Evolutionary conservation across 2,888 invertebrate species (phyloP), one percentile per base, ranked within the genome.

Genomic region (Formica aserva): DNA sequence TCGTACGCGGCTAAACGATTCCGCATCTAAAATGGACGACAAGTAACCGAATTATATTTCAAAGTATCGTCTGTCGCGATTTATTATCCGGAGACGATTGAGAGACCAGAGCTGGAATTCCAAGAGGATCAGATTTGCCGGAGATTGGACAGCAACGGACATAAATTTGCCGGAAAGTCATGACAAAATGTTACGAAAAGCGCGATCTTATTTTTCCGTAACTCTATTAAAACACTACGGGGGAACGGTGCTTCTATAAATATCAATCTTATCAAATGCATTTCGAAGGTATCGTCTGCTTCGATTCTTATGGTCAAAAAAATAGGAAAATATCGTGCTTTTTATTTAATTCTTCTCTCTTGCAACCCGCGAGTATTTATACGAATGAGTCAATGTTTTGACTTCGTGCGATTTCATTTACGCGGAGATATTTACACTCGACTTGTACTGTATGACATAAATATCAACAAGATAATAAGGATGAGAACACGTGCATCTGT

Each of bases 101-200:
- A 22, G 41, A 0, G 1, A 26, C 22, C 5, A 62, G 32, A 62
- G 48, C 48, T 45, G 71, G 35, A 71, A 11, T 18, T 45, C 15
- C 26, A 22, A 48, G 60, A 38, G 18, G 8, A 69, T 41, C 15
- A 41, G n/a, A 15, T 6, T 52, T 41, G 38, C 15, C 32, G 22
- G 26, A 15, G 32, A 78, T 71, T 62, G 71, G 15, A 29, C 9
- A 55, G 52, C 38, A 65, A 32, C 41, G 26, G 18, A 26, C 52
- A 55, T 55, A 81, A 83, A 83, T 80, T 80, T 71, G 60, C 18
- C 72, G 55, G 41, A 75, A 55, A 65, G 55, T 76, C 29, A 38
- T 55, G 65, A 77, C 32, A 35, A 66, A 60, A 26, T 74, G 75
- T 82, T 41, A 48, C 26, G 22, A 48, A 62, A 26, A 65, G 32